A percentile compares a stretch with the other conserved stretches of the same genome.
phyloP scores from a whole-genome alignment of 2,113 vertebrate genomes.

The Morone chrysops region DNA sequence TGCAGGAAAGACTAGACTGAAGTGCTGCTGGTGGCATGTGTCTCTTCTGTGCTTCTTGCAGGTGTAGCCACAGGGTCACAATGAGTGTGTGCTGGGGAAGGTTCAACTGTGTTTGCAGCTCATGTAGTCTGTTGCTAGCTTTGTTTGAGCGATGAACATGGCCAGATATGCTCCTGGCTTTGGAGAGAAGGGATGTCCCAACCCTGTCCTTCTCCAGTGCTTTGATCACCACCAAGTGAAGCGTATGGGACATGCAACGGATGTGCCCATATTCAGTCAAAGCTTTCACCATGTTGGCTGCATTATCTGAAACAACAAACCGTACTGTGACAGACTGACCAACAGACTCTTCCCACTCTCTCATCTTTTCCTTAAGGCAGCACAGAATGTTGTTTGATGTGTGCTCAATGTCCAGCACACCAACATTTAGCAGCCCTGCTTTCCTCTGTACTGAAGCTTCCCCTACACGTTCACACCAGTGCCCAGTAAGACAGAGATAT shows the following conservation, averaged over 20 bases:
- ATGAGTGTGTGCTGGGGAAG: background rate
- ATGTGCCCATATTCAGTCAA: background rate
- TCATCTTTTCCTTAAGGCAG: too few relatives aligned
- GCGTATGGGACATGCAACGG: background rate
- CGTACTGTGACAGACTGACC: background rate
- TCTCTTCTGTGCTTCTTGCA: background rate
- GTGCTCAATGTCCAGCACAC: slow-evolving; percentile 13
- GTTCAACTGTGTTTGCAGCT: background rate
- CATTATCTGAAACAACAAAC: too few relatives aligned
- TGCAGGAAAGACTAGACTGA: background rate
- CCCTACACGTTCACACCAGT: slow-evolving; percentile 3
- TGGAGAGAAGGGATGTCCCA: too few relatives aligned
- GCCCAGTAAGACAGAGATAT: background rate
- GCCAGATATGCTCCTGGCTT: too few relatives aligned
- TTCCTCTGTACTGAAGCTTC: slow-evolving; percentile 8
- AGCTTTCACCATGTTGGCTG: too few relatives aligned
- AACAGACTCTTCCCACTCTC: too few relatives aligned
- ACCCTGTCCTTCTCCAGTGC: too few relatives aligned
- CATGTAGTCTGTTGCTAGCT: background rate
- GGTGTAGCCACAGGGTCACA: background rate
- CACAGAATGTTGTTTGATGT: slow-evolving; percentile 11
- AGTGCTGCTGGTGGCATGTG: background rate
- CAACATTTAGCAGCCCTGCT: slow-evolving; percentile 22
- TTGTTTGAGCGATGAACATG: too few relatives aligned
- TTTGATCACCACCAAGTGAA: background rate